These are phyloP conservation scores for Phrixothrix hirtus DNA, from an alignment of 2,888 invertebrate species.

Conservation along the genomic window DNA sequence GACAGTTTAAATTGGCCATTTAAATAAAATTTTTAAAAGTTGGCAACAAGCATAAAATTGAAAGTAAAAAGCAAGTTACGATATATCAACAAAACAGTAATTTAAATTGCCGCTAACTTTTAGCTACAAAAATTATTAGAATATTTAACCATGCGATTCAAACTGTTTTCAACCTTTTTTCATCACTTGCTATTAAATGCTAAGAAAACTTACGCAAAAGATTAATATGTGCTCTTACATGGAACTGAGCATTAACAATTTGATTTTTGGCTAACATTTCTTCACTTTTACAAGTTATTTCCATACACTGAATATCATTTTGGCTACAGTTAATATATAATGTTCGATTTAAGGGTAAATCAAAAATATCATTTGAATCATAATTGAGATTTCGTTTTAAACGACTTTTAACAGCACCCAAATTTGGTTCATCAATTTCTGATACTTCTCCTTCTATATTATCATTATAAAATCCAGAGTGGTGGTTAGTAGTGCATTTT, in stretches of 20 bases:
- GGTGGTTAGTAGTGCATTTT: slow-evolving; percentile 10
- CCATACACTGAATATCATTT: slow-evolving; percentile 30
- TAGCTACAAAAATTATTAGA: too few species aligned
- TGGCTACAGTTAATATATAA: slow-evolving; percentile 22
- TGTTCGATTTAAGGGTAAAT: slow-evolving; percentile 18
- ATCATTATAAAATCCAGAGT: slow-evolving; percentile 10
- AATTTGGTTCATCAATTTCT: slow-evolving; percentile 4
- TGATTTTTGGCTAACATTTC: slow-evolving; percentile 33
- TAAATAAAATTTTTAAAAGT: too few species aligned
- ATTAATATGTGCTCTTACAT: slow-evolving; percentile 31
- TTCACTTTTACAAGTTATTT: slow-evolving; percentile 31
- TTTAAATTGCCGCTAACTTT: too few species aligned
- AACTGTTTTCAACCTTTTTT: too few species aligned
- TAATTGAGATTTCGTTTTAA: slow-evolving; percentile 1
- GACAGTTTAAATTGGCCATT: too few species aligned
- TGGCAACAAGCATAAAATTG: too few species aligned
- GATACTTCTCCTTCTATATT: slow-evolving; percentile 6
- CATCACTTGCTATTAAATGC: too few species aligned
- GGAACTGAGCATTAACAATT: slow-evolving; percentile 30
- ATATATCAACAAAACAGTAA: too few species aligned
- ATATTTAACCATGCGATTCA: too few species aligned
- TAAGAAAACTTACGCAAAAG: slow-evolving; percentile 38
- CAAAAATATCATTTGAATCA: background rate
- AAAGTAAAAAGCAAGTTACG: too few species aligned
- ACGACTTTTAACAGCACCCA: slow-evolving; percentile 5